Base-by-base conservation (phyloP, 2,797 vertebrate species). In the Dryobates pubescens region DNA sequence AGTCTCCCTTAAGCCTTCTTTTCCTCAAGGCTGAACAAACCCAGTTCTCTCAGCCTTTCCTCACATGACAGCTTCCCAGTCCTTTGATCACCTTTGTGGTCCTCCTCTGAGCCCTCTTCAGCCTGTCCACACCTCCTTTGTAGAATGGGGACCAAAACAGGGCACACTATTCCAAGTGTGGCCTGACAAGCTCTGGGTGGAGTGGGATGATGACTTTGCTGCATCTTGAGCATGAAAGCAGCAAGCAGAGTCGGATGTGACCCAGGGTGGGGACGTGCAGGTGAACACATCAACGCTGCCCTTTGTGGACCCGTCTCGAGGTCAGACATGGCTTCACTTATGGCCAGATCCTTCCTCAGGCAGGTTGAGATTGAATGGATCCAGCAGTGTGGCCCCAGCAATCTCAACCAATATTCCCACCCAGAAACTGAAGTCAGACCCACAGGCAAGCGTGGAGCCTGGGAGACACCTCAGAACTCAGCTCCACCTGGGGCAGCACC, bases 241-340 rank as follows among this genome's bases (percentile, higher is more conserved):
- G 17, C 0, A 0, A 67, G 41, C n/a, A 2, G 38, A 74, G 16
- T 3, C 13, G 51, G 17, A 45, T 19, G 38, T 49, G 72, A 74
- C 29, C n/a, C 12, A 56, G 29, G 9, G 9, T n/a, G 13, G 69
- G 36, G 41, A 62, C 5, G 36, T 2, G 14, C 0, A 54, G 10
- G 32, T 0, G 2, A 32, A 10, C 0, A 1, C 17, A 78, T 23
- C 49, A 57, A 6, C 3, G 1, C 20, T 56, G 32, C 7, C 59
- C 58, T 75, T 72, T 15, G 64, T n/a, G 47, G 56, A 64, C 30
- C 22, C n/a, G 12, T 47, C 49, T 72, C 45, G 65, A 83, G 17
- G 57, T 32, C 54, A 89, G n/a, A 65, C 49, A 49, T 22, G 56
- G 63, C 70, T 83, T 69, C 83, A 45, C 32, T 83, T 56, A 58